phyloP scores from a whole-genome alignment of 2,797 vertebrate species.

The Peromyscus melanophrys region DNA sequence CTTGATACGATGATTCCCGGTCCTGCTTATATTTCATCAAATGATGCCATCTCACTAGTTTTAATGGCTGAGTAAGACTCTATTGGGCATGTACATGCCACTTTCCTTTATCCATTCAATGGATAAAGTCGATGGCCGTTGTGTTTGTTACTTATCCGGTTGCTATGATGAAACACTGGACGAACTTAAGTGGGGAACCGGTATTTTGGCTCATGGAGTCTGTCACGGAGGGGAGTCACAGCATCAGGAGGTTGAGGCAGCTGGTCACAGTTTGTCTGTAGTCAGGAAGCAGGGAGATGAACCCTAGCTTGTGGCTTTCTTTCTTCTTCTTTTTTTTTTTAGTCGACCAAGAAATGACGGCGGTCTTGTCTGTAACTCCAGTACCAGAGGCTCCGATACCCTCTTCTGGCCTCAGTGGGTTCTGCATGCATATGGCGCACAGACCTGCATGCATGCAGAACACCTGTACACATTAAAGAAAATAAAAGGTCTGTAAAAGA shows the following conservation, averaged over 20 bases:
- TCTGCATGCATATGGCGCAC: background rate
- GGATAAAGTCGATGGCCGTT: background rate
- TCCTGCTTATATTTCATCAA: background rate
- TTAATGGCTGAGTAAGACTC: background rate
- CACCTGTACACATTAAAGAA: background rate
- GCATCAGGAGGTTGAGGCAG: background rate
- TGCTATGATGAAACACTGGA: background rate
- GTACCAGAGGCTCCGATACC: background rate
- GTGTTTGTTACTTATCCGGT: background rate
- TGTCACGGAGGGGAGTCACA: background rate
- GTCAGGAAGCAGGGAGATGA: background rate
- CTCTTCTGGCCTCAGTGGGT: background rate
- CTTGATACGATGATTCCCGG: background rate
- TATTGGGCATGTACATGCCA: background rate
- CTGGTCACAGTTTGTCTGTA: background rate
- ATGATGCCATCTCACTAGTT: background rate
- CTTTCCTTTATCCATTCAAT: background rate
- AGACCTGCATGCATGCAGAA: background rate
- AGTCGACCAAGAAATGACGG: background rate
- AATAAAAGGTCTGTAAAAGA: background rate
- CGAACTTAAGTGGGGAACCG: background rate
- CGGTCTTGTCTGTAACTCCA: background rate
- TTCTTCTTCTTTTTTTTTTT: no score
- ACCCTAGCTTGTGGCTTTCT: background rate
- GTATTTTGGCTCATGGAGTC: background rate